A percentile compares a stretch with the other conserved stretches of the same genome.
Conservation (phyloP, 35 echinoderm and acorn worm species). For the Ptychodera flava region DNA sequence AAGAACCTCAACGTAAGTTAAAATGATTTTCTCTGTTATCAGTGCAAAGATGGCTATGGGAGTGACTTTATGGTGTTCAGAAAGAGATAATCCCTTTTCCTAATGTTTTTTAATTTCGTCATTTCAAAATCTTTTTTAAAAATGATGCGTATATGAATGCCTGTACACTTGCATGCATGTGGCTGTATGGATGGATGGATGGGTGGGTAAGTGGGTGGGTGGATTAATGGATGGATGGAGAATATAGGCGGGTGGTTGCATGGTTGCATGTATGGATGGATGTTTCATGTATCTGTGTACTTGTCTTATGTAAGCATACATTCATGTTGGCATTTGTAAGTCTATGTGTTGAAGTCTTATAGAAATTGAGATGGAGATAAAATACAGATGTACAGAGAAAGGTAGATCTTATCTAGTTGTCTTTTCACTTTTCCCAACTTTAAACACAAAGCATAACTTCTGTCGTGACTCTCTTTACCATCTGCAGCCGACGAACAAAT, state of each 20-base stretch:
- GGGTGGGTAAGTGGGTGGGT: background rate
- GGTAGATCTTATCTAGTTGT: too few relatives aligned
- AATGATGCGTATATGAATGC: background rate
- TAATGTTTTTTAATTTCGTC: too few relatives aligned
- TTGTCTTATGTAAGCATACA: background rate
- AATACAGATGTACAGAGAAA: too few relatives aligned
- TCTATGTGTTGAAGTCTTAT: background rate
- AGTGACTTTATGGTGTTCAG: too few relatives aligned
- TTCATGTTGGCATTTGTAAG: background rate
- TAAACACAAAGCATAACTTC: too few relatives aligned
- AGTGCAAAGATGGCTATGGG: too few relatives aligned
- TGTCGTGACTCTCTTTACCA: too few relatives aligned
- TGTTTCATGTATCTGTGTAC: background rate
- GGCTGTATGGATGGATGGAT: background rate
- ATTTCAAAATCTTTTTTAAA: too few relatives aligned
- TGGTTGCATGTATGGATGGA: background rate
- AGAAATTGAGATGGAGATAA: too few relatives aligned
- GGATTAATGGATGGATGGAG: background rate
- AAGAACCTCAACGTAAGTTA: background rate
- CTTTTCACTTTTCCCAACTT: too few relatives aligned
- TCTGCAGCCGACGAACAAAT: background rate
- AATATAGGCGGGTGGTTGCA: background rate
- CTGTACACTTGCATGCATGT: background rate
- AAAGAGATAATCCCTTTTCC: too few relatives aligned
- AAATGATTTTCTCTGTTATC: too few relatives aligned